phyloP scores from a whole-genome alignment of 2,113 vertebrate species.

The Colinus virginianus region DNA sequence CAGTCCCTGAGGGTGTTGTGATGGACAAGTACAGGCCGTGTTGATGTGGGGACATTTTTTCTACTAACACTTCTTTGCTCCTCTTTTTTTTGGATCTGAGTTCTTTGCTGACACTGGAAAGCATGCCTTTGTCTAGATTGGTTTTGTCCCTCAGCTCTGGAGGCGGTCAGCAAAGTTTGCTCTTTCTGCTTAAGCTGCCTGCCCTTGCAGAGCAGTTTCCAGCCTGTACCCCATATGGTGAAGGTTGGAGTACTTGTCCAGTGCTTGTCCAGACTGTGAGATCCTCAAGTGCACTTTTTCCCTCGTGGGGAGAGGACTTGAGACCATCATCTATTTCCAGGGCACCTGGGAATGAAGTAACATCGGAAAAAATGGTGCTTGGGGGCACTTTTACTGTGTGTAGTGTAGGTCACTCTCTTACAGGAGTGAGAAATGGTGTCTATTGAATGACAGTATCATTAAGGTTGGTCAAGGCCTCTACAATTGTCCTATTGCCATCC shows the following conservation, averaged over 20 bases:
- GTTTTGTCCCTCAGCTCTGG: too few relatives aligned
- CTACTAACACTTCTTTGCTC: too few relatives aligned
- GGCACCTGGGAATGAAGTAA: not conserved
- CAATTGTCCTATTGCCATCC: too few relatives aligned
- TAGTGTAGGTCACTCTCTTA: not conserved
- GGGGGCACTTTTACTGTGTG: not conserved
- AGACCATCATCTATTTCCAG: not conserved
- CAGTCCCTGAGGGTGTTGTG: not conserved
- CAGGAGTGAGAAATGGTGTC: not conserved
- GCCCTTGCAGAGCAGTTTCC: not conserved
- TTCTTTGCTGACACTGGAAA: too few relatives aligned
- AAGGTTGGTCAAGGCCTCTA: too few relatives aligned
- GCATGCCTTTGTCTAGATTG: too few relatives aligned
- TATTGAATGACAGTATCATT: too few relatives aligned
- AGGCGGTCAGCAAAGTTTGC: too few relatives aligned
- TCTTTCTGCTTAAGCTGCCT: not conserved
- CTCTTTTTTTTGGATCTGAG: too few relatives aligned
- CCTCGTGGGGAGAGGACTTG: not conserved
- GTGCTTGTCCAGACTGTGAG: not conserved
- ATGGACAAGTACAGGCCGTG: not conserved
- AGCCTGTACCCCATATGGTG: rapidly evolving
- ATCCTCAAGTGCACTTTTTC: not conserved
- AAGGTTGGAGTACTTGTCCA: not conserved
- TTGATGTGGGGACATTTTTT: not conserved
- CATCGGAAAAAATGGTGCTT: not conserved